Percentiles rank a stretch among this genome's conserved stretches.
Conservation (phyloP, 2,113 vertebrate genomes). For the Acrocephalus kingi region DNA sequence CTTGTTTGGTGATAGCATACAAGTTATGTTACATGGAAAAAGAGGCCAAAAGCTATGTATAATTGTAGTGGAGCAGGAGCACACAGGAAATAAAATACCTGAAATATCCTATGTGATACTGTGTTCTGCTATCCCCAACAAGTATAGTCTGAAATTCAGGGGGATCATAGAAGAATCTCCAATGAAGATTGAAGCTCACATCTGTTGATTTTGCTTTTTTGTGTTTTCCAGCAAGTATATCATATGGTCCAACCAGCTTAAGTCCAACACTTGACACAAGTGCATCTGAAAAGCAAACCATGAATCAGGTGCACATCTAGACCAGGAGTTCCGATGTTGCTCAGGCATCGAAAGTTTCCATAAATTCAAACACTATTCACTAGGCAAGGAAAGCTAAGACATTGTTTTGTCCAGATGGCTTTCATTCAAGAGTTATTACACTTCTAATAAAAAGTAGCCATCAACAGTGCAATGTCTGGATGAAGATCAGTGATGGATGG, state of each 20-base stretch:
- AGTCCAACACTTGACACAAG: slow-evolving; percentile 84
- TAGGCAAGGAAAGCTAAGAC: neutral
- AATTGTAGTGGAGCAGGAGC: neutral
- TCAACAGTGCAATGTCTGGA: neutral
- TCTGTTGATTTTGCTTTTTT: slow-evolving; percentile 72
- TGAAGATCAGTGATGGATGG: accelerated
- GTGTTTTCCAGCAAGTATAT: slow-evolving; percentile 89
- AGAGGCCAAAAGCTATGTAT: neutral
- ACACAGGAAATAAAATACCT: slow-evolving; percentile 76
- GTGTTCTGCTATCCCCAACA: slow-evolving; percentile 79
- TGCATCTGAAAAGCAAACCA: slow-evolving; percentile 76
- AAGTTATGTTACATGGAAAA: neutral
- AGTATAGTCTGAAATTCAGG: slow-evolving; percentile 96
- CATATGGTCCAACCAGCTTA: slow-evolving; percentile 91
- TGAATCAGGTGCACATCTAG: neutral
- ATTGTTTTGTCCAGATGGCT: neutral
- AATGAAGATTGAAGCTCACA: slow-evolving; percentile 88
- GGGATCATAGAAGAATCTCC: slow-evolving; percentile 95
- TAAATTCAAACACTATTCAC: neutral
- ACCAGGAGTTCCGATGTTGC: neutral
- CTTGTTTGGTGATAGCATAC: accelerated
- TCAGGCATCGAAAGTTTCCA: neutral
- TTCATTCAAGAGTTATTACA: neutral
- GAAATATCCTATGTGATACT: slow-evolving; percentile 96
- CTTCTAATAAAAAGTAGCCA: neutral